Percentiles rank a stretch among this genome's conserved stretches.
These are phyloP conservation scores for Polypterus bichir DNA, from an alignment of 2,113 vertebrate species.

Conservation along the genomic window DNA sequence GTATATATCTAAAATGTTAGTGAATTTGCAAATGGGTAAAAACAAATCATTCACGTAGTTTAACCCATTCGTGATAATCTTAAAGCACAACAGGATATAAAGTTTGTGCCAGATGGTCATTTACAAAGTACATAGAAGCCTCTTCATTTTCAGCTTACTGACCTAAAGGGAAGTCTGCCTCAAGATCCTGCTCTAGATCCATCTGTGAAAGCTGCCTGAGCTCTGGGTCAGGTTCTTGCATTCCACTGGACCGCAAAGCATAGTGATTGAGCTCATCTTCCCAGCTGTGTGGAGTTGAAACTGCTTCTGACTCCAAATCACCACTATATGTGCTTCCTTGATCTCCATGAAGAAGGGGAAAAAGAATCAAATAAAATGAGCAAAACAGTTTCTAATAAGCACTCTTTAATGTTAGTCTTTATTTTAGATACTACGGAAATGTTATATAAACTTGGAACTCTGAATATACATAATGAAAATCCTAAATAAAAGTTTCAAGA, in stretches of 20 bases:
- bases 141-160: constrained; percentile 19
- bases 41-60: neutral
- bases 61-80: neutral
- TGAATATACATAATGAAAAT: too few species aligned
- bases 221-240: constrained; percentile 41
- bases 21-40: neutral
- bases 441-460: too few species aligned
- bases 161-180: constrained; percentile 82
- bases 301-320: constrained; percentile 76
- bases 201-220: constrained; percentile 38
- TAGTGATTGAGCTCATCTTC: constrained; percentile 76
- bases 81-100: too few species aligned
- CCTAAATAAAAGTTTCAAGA: too few species aligned
- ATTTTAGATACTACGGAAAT: too few species aligned
- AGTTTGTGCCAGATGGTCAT: too few species aligned
- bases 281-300: constrained; percentile 77
- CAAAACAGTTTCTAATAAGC: too few species aligned
- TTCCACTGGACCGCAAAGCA: constrained; percentile 38
- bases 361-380: too few species aligned
- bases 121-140: too few species aligned
- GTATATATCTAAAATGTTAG: constrained; percentile 16
- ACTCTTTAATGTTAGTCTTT: too few species aligned
- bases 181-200: constrained; percentile 68
- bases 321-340: constrained; percentile 72
- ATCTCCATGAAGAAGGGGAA: constrained; percentile 42